Evolutionary conservation across 2,797 vertebrate species (phyloP), one percentile per base, ranked within the genome.

Genomic region (Scleropages formosus): DNA sequence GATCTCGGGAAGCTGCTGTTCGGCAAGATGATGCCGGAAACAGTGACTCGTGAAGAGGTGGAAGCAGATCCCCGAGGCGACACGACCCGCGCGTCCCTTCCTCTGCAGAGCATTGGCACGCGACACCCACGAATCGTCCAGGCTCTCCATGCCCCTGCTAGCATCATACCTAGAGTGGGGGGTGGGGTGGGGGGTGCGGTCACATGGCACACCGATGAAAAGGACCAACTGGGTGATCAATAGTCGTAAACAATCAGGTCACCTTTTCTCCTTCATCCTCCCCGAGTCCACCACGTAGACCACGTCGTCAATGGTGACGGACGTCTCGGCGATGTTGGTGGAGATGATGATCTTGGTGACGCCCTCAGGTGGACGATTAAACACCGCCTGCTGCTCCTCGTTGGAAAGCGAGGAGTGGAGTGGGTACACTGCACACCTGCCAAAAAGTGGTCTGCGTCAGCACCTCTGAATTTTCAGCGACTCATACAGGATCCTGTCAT

Each of bases 211-310:
- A 53, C 18, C 3, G 56, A 56, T 56, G 53, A 2, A 3, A 39
- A 46, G 47, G 44, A 39, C 31, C 31, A 22, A 67, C 12, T 1
- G 31, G 44, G 7, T 11, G 16, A 18, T 15, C 15, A 66, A 18
- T 12, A 44, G 56, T 20, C 0, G 24, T 1, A 16, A 8, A 39
- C 26, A 63, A 11, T 26, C 44, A 51, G 20, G 15, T 80, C 87
- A 98, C 98, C 97, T 94, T 77, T 98, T 99, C 87, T 99, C 98
- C 84, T 97, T 99, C 98, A 99, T 98, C 87, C 96, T 98, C 53
- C 98, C 98, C 0, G 93, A 98, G 87, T 99, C 98, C 4, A 99
- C 94, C 81, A 99, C 97, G 56, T 96, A 99, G 1, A 99, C 94
- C 47, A 99, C 93, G 8, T 99, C 98, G 65, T 99, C 95, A 0